phyloP scores from a whole-genome alignment of 2,888 invertebrate species.

The Drosophila kanekoi region DNA sequence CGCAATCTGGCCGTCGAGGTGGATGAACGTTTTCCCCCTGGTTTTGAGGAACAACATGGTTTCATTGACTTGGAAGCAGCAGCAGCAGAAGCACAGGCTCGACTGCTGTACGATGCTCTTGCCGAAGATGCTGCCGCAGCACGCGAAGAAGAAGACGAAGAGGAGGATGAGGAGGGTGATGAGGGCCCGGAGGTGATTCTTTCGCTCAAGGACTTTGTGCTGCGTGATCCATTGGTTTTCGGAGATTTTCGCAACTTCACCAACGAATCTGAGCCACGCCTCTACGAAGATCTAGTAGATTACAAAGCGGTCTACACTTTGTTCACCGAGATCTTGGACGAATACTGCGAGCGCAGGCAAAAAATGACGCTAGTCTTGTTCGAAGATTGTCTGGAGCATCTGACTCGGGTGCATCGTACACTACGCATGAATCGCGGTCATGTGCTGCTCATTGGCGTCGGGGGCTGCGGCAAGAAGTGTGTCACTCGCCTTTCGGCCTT shows the following conservation, averaged over 20 bases:
- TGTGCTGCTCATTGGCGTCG: slow-evolving; percentile 93
- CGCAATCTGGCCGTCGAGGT: slow-evolving; percentile 88
- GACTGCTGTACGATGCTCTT: slow-evolving; percentile 58
- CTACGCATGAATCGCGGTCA: slow-evolving; percentile 93
- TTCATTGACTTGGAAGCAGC: slow-evolving; percentile 69
- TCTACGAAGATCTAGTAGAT: slow-evolving; percentile 95
- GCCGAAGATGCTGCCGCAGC: slow-evolving; percentile 36
- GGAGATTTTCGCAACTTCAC: slow-evolving; percentile 95
- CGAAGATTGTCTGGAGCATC: slow-evolving; percentile 95
- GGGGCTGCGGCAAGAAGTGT: slow-evolving; percentile 95
- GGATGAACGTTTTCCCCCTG: slow-evolving; percentile 84
- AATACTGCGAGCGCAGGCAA: slow-evolving; percentile 91
- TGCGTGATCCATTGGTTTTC: slow-evolving; percentile 93
- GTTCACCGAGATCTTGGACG: slow-evolving; percentile 95
- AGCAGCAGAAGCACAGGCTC: slow-evolving; percentile 62
- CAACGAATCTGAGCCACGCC: slow-evolving; percentile 91
- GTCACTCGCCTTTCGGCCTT: slow-evolving; percentile 92
- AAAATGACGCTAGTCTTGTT: slow-evolving; percentile 94
- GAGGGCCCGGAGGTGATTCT: slow-evolving; percentile 54
- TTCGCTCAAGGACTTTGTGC: slow-evolving; percentile 87
- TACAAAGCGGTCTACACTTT: slow-evolving; percentile 95
- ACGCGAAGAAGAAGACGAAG: slow-evolving; percentile 47
- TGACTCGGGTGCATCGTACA: slow-evolving; percentile 94
- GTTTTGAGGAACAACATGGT: slow-evolving; percentile 77
- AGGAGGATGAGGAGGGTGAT: slow-evolving; percentile 53